phyloP scores from a whole-genome alignment of 2,113 vertebrate genomes.

The Oenanthe melanoleuca region DNA sequence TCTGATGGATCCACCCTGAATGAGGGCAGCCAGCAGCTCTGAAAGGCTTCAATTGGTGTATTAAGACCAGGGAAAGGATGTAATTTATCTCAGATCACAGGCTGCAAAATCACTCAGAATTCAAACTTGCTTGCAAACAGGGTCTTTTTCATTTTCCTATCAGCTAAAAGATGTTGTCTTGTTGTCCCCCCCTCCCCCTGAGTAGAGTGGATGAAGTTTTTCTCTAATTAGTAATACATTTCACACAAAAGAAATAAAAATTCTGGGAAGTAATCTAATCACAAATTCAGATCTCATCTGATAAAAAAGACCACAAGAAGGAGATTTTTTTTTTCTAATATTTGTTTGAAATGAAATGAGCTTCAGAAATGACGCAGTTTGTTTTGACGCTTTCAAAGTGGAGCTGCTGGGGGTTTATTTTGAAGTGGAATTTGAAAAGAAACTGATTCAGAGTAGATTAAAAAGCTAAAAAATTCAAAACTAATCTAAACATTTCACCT shows the following conservation, averaged over 20 bases:
- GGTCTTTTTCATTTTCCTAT: not conserved
- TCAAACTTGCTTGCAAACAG: not conserved
- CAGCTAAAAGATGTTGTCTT: not conserved
- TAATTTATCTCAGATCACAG: not conserved
- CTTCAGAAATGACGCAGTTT: not conserved
- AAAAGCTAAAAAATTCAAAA: not conserved
- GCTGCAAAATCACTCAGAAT: not conserved
- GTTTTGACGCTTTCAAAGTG: not conserved
- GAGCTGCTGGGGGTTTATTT: not conserved
- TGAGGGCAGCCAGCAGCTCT: not conserved
- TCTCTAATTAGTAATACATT: conserved; percentile 15
- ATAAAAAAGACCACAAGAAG: conserved; percentile 35
- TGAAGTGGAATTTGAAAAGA: not conserved
- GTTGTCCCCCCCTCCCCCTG: fast-evolving
- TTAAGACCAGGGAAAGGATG: not conserved
- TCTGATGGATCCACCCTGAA: not conserved
- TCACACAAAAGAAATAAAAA: not conserved
- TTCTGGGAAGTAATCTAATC: conserved; percentile 49
- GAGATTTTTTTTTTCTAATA: not conserved
- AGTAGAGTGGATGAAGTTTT: not conserved
- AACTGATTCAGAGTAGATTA: not conserved
- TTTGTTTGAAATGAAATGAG: not conserved
- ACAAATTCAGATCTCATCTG: conserved; percentile 63
- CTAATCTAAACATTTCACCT: not conserved
- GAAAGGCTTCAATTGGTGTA: not conserved